These are phyloP conservation scores for Ptychadena robeensis DNA, from an alignment of 2,797 vertebrate genomes.

Conservation along the genomic window DNA sequence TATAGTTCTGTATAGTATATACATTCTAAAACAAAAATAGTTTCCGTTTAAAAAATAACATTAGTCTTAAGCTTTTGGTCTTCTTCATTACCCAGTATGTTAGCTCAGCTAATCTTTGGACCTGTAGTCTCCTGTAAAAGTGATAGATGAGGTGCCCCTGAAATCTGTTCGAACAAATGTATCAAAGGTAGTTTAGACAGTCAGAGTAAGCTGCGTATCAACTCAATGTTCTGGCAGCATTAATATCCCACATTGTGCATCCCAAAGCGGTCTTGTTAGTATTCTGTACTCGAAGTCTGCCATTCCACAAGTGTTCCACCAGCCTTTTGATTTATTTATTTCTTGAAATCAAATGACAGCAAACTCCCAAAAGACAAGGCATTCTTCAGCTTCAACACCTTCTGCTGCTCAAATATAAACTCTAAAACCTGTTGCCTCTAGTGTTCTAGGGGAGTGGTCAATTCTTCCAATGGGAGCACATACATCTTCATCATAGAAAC, in stretches of 20 bases:
- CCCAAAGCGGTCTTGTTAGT: conserved; percentile 40
- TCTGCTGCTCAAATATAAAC: conserved; percentile 19
- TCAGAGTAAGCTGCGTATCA: conserved; percentile 26
- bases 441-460: conserved; percentile 8
- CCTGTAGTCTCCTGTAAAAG: neutral
- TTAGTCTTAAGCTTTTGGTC: neutral
- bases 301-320: conserved; percentile 47
- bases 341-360: conserved; percentile 58
- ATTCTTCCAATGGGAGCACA: neutral
- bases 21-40: too few relatives aligned
- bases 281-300: conserved; percentile 52
- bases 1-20: too few relatives aligned
- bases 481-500: neutral
- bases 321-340: conserved; percentile 61
- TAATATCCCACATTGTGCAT: conserved; percentile 48
- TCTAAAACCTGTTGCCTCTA: conserved; percentile 27
- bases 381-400: conserved; percentile 49
- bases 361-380: conserved; percentile 47
- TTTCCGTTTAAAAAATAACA: too few relatives aligned
- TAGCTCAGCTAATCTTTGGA: conserved; percentile 11
- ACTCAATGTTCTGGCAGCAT: conserved; percentile 6
- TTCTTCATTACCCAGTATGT: neutral
- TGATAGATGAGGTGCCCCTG: conserved; percentile 17
- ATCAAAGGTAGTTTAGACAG: conserved; percentile 39
- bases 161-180: conserved; percentile 36